Evolutionary conservation across 1,140 invertebrate genomes (phyloP), one percentile per base, ranked within the genome.

Genomic region (Temnothorax nylanderi): DNA sequence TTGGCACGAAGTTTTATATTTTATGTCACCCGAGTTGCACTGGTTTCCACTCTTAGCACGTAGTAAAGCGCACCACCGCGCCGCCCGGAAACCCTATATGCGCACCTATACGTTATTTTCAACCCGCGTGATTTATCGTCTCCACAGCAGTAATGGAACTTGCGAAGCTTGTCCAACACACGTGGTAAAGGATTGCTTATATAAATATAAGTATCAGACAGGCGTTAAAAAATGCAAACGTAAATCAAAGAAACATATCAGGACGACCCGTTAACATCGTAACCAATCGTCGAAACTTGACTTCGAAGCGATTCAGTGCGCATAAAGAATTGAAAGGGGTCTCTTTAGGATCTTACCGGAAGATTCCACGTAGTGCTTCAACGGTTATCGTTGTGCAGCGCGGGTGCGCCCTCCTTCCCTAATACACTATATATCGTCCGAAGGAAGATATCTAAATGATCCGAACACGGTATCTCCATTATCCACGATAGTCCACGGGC

Each of bases 21-120:
- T 82, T 60, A 56, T 67, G 56, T 82, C 54, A 32, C n/a, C 32
- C 32, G 41, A 76, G 41, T 65, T 51, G 41, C 69, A 21, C 51
- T 69, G 86, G 80, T 87, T 87, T 87, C 47, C 86, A 88, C 3
- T 16, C 78, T 87, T 84, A 77, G 47, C 72, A 72, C 86, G 77
- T 69, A 85, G 69, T 64, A 80, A 86, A 88, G 67, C 62, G 44
- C 75, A 49, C 47, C 13, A 44, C 21, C 18, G 21, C 26, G 26
- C 21, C 13, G 18, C 41, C 18, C 32, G 41, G n/a, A 13, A 81
- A 72, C 75, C 41, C 69, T 26, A 26, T 26, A 37, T 41, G 41
- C 56, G 51, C 47, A 64, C 37, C 64, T 72, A 74, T 67, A 87
- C 64, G 71, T 75, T 88, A 64, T 71, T 76, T 87, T 84, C 34